Evolutionary conservation across 2,113 vertebrate species (phyloP).

Genomic region (Pseudolaguvia tuberculata): DNA sequence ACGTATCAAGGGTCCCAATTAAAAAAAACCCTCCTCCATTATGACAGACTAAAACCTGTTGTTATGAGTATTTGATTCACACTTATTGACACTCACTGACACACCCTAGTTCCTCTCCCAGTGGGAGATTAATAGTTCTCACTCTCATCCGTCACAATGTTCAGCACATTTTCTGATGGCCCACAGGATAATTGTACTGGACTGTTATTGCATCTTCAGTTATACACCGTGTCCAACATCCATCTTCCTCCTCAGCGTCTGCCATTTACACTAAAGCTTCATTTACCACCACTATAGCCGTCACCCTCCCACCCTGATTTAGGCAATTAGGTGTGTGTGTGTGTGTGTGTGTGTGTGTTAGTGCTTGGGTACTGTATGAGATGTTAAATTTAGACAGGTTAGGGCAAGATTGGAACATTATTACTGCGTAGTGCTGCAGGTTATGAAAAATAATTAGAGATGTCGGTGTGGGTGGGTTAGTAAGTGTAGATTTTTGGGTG

Average conservation of each 20-base stretch:
- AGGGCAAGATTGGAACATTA: constrained; percentile 65
- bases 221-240: constrained; percentile 80
- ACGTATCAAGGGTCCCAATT: too few relatives aligned
- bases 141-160: constrained; percentile 87
- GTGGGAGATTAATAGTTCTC: constrained; percentile 91
- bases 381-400: constrained; percentile 65
- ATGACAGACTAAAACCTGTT: too few relatives aligned
- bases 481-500: constrained; percentile 12
- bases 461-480: constrained; percentile 43
- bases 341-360: constrained; percentile 36
- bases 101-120: constrained; percentile 43
- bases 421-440: constrained; percentile 72
- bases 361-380: constrained; percentile 41
- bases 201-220: constrained; percentile 89
- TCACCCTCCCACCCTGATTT: constrained; percentile 51
- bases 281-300: constrained; percentile 73
- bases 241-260: constrained; percentile 82
- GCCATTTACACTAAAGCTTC: constrained; percentile 84
- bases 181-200: constrained; percentile 87
- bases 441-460: constrained; percentile 80
- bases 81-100: neutral
- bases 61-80: too few relatives aligned
- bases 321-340: constrained; percentile 46
- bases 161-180: constrained; percentile 95
- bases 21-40: too few relatives aligned